Evolutionary conservation across 2,113 vertebrate genomes (phyloP).

Genomic region (Deroptyus accipitrinus): DNA sequence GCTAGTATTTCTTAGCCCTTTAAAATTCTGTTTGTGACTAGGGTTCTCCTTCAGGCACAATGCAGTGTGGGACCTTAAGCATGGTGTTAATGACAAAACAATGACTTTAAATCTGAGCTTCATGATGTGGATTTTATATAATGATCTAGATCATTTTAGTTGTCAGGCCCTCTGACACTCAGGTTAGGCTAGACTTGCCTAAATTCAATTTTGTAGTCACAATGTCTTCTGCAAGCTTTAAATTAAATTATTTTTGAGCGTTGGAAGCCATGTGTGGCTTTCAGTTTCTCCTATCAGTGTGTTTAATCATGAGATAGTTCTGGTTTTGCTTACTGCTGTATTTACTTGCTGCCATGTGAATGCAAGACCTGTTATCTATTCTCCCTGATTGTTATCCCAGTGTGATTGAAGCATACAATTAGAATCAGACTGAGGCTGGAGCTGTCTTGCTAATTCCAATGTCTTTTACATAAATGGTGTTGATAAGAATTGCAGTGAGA

Average conservation of each 20-base stretch:
- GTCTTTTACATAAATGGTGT: no score
- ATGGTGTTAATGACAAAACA: background rate
- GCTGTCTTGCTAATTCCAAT: background rate
- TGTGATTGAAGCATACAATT: background rate
- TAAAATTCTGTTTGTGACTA: background rate
- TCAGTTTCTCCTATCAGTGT: background rate
- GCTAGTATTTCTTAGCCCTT: background rate
- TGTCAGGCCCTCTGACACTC: background rate
- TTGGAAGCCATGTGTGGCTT: background rate
- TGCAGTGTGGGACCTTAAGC: background rate
- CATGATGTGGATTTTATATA: background rate
- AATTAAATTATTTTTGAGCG: background rate
- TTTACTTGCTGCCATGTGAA: background rate
- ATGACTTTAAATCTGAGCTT: background rate
- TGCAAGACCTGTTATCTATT: background rate
- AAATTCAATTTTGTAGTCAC: background rate
- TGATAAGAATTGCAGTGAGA: background rate
- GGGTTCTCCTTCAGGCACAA: background rate
- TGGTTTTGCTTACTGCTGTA: rapidly evolving
- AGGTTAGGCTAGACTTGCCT: background rate
- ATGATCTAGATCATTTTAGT: background rate
- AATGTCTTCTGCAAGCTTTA: background rate
- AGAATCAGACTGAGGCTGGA: no score
- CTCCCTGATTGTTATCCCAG: background rate
- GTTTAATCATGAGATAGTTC: background rate